Evolutionary conservation across 53 echinoderm and acorn worm genomes (phyloP), one percentile per base, ranked within the genome.

Genomic region (Apostichopus leukothele): DNA sequence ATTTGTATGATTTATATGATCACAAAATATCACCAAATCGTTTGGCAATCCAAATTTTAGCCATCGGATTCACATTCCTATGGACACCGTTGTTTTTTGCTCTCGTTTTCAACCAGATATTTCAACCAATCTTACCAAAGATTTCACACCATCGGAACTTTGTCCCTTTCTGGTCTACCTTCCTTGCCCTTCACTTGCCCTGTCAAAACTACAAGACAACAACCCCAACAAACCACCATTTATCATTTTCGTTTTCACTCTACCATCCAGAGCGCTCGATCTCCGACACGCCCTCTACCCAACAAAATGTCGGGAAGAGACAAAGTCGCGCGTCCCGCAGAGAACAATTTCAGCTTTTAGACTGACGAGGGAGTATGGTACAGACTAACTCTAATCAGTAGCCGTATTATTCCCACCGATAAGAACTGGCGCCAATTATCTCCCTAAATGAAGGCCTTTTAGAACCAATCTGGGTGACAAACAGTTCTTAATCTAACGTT

Each of bases 371-470:
- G 68, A 67, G 68, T 2, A 1, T 67, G 68, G 68, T 67, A 67
- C 68, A 67, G 68, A 39, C 39, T 39, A 39, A 39, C 3, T 75
- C 16, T 75, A 75, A 75, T 75, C 75, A 18, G 16, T 75, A 19
- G 14, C 75, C 27, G 20, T 75, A 75, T 75, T 75, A 19, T 75
- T 75, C 75, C 16, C 16, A 75, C 16, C 0, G 75, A 75, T 75
- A 75, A 75, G 75, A 19, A 13, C 75, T 18, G 75, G 75, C 75
- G 75, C 75, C 75, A 75, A 75, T 75, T 75, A 75, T 75, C 75
- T 75, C 75, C 5, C 19, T 75, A 75, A 75, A 75, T 75, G 75
- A 75, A 75, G 75, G 75, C 14, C 75, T 75, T 75, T 75, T 75
- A 75, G 16, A 75, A 39, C 75, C 14, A 75, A 13, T 13, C 75